A percentile compares a stretch with the other conserved stretches of the same genome.
Conservation (phyloP, 2,797 vertebrate species). For the Podarcis siculus region DNA sequence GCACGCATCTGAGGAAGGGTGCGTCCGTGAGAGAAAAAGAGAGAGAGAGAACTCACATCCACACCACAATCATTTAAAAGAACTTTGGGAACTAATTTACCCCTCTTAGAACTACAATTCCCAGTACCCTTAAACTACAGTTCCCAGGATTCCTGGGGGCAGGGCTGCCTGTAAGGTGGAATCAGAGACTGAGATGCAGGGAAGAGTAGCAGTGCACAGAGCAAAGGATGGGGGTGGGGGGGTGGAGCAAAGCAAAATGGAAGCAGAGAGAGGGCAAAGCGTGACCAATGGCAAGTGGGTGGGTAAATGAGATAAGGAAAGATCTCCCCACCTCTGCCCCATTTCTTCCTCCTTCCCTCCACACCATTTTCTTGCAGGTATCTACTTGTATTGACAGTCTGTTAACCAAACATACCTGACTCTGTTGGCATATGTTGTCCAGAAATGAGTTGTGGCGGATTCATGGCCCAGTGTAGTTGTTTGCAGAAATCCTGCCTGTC, state of each 20-base stretch:
- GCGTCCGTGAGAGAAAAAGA: neutral
- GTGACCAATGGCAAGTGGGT: neutral
- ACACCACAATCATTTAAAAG: too few species aligned
- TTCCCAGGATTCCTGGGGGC: too few species aligned
- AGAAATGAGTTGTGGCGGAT: conserved; percentile 82
- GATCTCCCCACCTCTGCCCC: neutral
- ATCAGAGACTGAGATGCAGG: too few species aligned
- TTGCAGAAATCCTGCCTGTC: conserved; percentile 93
- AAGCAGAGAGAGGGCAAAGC: neutral
- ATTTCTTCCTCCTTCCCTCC: neutral
- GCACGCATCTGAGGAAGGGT: neutral
- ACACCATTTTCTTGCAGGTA: neutral
- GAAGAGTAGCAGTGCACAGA: too few species aligned
- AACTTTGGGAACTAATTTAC: too few species aligned
- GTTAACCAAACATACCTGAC: conserved; percentile 72
- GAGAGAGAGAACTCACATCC: conserved; percentile 23
- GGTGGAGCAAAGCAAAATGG: neutral
- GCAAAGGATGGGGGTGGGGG: neutral
- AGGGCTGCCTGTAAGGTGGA: too few species aligned
- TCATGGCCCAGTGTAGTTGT: conserved; percentile 99
- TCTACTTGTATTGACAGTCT: conserved; percentile 26
- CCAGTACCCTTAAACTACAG: too few species aligned
- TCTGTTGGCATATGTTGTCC: conserved; percentile 80
- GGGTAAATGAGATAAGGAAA: neutral
- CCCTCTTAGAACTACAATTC: too few species aligned